These are phyloP conservation scores for Hemicrepidius hirtus DNA, from an alignment of 2,888 invertebrate genomes.

Conservation along the genomic window DNA sequence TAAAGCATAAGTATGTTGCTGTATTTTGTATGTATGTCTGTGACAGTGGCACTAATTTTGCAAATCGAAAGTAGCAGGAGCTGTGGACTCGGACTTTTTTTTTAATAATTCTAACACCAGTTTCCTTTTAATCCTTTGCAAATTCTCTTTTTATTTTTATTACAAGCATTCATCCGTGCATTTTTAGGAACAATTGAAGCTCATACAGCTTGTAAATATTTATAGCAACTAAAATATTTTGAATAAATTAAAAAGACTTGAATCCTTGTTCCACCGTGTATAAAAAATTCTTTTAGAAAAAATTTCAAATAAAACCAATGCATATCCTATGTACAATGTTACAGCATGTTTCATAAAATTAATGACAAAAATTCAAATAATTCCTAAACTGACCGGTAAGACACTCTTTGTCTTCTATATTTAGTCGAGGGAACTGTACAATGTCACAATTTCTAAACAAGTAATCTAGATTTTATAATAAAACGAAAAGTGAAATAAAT, in stretches of 20 bases:
- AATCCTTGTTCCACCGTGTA: slow-evolving; percentile 20
- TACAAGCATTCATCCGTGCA: slow-evolving; percentile 4
- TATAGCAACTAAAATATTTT: neutral
- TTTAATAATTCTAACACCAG: neutral
- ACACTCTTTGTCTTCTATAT: no score
- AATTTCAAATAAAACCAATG: no score
- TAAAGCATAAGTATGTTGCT: slow-evolving; percentile 69
- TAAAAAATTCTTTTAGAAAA: neutral
- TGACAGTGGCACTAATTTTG: slow-evolving; percentile 63
- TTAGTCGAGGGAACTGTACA: no score
- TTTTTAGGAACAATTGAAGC: neutral
- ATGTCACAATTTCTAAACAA: no score
- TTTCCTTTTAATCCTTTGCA: no score
- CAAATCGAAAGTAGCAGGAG: slow-evolving; percentile 45
- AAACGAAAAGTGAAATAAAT: no score
- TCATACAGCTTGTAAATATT: neutral
- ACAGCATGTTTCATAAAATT: no score
- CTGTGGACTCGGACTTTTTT: slow-evolving; percentile 44
- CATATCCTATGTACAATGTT: no score
- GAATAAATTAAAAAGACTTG: neutral
- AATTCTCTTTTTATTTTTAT: neutral
- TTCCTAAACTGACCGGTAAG: no score
- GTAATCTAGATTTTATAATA: no score
- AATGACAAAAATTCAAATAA: no score
- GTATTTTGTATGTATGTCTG: slow-evolving; percentile 72